Evolutionary conservation across 2,797 vertebrate genomes (phyloP), one percentile per base, ranked within the genome.

Genomic region (Eulemur coronatus): DNA sequence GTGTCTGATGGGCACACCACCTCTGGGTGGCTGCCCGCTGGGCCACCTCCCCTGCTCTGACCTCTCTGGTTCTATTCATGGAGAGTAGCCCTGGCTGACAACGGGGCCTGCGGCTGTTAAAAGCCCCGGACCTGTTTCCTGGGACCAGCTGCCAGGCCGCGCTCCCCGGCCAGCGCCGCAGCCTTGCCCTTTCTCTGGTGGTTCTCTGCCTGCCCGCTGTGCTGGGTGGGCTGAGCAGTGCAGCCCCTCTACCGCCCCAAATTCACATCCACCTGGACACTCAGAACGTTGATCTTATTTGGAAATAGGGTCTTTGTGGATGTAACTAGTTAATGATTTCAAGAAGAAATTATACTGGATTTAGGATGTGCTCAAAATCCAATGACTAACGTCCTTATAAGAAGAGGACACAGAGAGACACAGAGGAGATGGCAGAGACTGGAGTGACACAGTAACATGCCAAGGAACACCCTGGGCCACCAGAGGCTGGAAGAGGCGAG

Each of bases 281-380:
- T 86, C 57, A 75, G 89, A 90, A 87, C 1, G 2, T 30, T 30
- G 55, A 59, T 5, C 89, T 88, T 59, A 75, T 4, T 30, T 38
- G 59, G 89, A 90, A 78, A 59, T 7, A 63, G 63, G 84, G 65
- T 63, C 41, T 91, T 65, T 76, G 63, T 33, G 80, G 55, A 59
- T 12, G 1, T 26, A 33, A 81, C 50, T 35, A 76, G 63, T 28
- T 63, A 75, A 84, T 30, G 11, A 81, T 28, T 72, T 86, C 5
- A 0, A 80, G 57, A 93, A 35, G 26, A 80, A 15, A 17, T 55
- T 46, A 72, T 43, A 35, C 13, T 75, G 18, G 79, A 92, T 80
- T 72, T 50, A 88, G 67, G 79, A 35, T 46, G 46, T 26, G 43
- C 33, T 72, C 33, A 24, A 55, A 93, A 79, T 26, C 48, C 73